Conservation (phyloP, 1,140 invertebrate species). For the Drosophila orosa region DNA sequence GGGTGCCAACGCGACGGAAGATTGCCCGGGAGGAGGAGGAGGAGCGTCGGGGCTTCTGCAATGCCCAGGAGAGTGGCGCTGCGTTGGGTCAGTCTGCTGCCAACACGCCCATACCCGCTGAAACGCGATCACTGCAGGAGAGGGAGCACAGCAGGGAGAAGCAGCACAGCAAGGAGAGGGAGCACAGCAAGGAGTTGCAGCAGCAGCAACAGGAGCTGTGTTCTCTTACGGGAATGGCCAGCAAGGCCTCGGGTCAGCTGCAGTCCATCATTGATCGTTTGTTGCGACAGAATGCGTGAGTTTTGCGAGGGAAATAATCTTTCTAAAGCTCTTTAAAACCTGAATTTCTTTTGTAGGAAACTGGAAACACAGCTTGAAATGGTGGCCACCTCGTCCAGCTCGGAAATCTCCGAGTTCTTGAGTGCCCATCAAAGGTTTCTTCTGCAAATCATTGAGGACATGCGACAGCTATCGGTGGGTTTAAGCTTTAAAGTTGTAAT, state of each 20-base stretch:
- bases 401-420: slow-evolving; percentile 69
- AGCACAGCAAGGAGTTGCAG: slow-evolving; percentile 29
- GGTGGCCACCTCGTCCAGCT: slow-evolving; percentile 55
- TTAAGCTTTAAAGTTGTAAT: too few relatives aligned
- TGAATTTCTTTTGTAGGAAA: slow-evolving; percentile 45
- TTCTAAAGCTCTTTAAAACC: background rate
- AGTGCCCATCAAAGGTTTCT: slow-evolving; percentile 74
- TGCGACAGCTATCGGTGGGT: slow-evolving; percentile 76
- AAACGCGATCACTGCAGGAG: slow-evolving; percentile 53
- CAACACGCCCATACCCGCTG: slow-evolving; percentile 61
- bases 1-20: slow-evolving; percentile 42
- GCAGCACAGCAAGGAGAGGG: slow-evolving; percentile 12
- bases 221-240: slow-evolving; percentile 71
- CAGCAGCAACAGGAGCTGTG: slow-evolving; percentile 50
- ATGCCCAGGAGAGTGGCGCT: slow-evolving; percentile 56
- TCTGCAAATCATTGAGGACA: slow-evolving; percentile 77
- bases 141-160: slow-evolving; percentile 8
- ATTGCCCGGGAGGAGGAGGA: slow-evolving; percentile 68
- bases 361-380: slow-evolving; percentile 66
- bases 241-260: slow-evolving; percentile 64
- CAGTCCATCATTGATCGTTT: slow-evolving; percentile 78
- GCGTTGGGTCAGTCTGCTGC: slow-evolving; percentile 13
- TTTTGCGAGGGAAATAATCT: background rate
- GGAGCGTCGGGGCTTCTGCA: slow-evolving; percentile 72
- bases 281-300: slow-evolving; percentile 71